Evolutionary conservation across 64 coral and sea anemone species (phyloP).

Genomic region (Dendrophyllia cribrosa): DNA sequence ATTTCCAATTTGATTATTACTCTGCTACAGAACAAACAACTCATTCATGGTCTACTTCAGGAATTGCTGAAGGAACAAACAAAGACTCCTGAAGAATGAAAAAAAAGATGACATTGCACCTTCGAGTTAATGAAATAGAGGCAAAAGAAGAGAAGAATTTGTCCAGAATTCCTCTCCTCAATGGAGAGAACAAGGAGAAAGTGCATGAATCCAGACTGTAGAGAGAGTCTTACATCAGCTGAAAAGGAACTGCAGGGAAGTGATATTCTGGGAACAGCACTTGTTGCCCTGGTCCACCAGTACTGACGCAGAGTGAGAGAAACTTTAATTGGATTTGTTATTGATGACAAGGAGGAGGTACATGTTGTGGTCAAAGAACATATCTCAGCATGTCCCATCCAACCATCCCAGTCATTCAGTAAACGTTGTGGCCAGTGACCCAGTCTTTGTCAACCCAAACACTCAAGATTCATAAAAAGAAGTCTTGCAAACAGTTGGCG

Average conservation of each 20-base stretch:
- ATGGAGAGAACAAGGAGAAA: conserved; percentile 6
- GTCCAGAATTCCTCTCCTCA: background rate
- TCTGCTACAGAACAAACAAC: background rate
- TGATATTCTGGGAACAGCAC: conserved; percentile 48
- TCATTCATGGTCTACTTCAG: conserved; percentile 26
- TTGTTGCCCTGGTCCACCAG: conserved; percentile 13
- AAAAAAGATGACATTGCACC: conserved; percentile 39
- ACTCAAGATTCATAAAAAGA: conserved; percentile 19
- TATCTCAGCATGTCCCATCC: background rate
- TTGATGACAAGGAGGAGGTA: background rate
- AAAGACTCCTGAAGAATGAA: background rate
- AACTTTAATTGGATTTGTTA: conserved; percentile 15
- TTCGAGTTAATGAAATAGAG: conserved; percentile 29
- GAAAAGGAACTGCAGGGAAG: conserved; percentile 39
- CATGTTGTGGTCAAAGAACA: conserved; percentile 13
- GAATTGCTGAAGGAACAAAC: conserved; percentile 35
- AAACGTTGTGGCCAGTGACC: conserved; percentile 10
- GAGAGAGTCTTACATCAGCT: conserved; percentile 40
- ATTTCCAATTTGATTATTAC: background rate
- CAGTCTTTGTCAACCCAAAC: conserved; percentile 52
- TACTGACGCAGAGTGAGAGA: conserved; percentile 36
- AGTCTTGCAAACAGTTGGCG: conserved; percentile 36
- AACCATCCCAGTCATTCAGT: conserved; percentile 8
- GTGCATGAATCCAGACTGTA: conserved; percentile 14
- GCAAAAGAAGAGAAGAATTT: conserved; percentile 9